Evolutionary conservation across 2,888 invertebrate genomes (phyloP), one percentile per base, ranked within the genome.

Genomic region (Xestoiulus laeticollis): DNA sequence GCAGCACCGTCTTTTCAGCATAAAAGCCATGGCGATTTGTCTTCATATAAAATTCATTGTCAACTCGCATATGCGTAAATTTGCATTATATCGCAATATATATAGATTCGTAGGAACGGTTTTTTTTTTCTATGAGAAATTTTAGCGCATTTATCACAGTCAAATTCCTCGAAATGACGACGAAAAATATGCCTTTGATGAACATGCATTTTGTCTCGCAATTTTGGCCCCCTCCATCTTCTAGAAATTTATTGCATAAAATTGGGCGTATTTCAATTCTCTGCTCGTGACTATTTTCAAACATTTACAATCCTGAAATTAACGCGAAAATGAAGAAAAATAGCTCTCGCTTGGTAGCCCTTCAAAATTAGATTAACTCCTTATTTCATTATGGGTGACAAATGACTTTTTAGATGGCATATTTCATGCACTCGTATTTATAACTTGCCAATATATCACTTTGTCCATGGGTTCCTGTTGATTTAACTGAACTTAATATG

Each of bases 21-120:
- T n/a, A 5, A 59, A 22, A 68, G 68, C 68, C 2, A 26, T 12
- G 68, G 68, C 68, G 22, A 68, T 68, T 68, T 68, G 22, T 68
- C 68, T 68, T 68, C 68, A 68, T 68, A 68, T 68, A 68, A 68
- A 68, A 68, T 68, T 68, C 68, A 68, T 68, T 68, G 68, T 68
- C 68, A 68, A 68, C 68, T 68, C 26, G 10, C 22, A 68, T 68
- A 68, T 59, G 59, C 68, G 22, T 22, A 68, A 26, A 68, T 68
- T 68, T 68, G 68, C 68, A 68, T 68, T 68, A 26, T 26, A 8
- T 68, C 26, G 68, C 68, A 68, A 68, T 68, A 53, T 53, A 68
- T 68, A 22, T n/a, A n/a, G n/a, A n/a, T 22, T 48, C 48, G 48
- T 68, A 6, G 68, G 68, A 19, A 14, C 44, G 19, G 3, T 10